Base-by-base conservation (phyloP, 2,888 invertebrate genomes). In the Papilio elwesi region DNA sequence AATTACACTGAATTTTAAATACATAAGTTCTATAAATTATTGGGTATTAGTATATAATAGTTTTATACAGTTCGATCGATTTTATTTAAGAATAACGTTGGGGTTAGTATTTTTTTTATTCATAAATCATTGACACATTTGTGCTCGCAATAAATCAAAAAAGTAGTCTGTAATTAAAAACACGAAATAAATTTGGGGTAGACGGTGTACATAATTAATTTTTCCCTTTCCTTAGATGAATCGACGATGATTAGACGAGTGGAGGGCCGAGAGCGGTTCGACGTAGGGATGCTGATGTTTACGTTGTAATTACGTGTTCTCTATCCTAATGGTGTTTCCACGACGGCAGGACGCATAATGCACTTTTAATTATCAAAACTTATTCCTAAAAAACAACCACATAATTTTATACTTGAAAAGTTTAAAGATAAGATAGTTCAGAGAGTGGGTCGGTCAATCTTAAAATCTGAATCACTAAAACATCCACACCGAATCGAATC, bases 131-230 rank as follows among this genome's bases (percentile, higher is more conserved):
- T 82, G 79, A 83, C 82, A 87, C 84, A 87, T 85, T 85, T 88
- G 87, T 85, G 83, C 84, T 82, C 79, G 85, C 82, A 78, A 92
- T 92, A 91, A 92, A 92, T 93, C 90, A 90, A 79, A 79, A 82
- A 85, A 80, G 81, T 82, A 86, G 81, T 82, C 80, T 86, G 85
- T 93, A 93, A 93, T 93, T 93, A 93, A 93, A 92, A 90, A 82
- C 84, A 88, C 83, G 86, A 88, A 89, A 87, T 43, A 43, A 43
- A 43, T 43, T 43, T 9, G 43, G 43, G 85, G 86, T 87, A 84
- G 85, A 86, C 78, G 85, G 86, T 87, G 80, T 93, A 80, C 92
- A 90, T 93, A 92, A 93, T 93, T 93, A 93, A 90, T 91, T 91
- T 88, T 85, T 81, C 79, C 76, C 81, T 92, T 90, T 90, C 85